Conservation (phyloP, 1,140 invertebrate genomes). For the Batillaria attramentaria region DNA sequence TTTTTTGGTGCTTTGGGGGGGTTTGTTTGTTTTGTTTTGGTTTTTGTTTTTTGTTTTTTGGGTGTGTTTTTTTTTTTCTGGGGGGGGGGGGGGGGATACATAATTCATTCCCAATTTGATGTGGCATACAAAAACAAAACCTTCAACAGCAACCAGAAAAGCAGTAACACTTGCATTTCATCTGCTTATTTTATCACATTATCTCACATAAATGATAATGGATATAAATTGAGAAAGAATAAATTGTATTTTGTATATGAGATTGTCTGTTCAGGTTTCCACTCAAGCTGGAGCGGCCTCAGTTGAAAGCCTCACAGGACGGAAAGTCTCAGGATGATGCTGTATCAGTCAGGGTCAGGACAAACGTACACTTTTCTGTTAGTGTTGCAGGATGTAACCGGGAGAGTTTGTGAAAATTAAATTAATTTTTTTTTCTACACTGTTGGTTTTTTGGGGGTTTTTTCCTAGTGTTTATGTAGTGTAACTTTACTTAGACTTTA, state of each 20-base stretch:
- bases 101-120: too few relatives aligned
- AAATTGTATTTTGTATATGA: not conserved
- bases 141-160: not conserved
- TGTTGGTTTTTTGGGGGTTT: too few relatives aligned
- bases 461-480: too few relatives aligned
- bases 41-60: not conserved
- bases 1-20: not conserved
- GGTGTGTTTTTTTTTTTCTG: not conserved
- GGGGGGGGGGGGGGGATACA: too few relatives aligned
- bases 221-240: not conserved
- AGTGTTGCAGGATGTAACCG: too few relatives aligned
- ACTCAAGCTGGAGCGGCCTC: slow-evolving; percentile 47
- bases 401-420: too few relatives aligned
- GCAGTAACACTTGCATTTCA: not conserved
- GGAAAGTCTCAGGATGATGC: slow-evolving; percentile 49
- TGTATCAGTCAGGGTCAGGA: slow-evolving; percentile 37
- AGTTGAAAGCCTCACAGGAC: slow-evolving; percentile 40
- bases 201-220: not conserved
- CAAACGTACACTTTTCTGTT: too few relatives aligned
- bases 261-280: slow-evolving; percentile 60
- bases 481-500: too few relatives aligned
- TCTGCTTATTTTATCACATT: not conserved
- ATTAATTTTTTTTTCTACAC: too few relatives aligned
- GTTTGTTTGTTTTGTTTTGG: not conserved
- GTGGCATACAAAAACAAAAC: too few relatives aligned